These are phyloP conservation scores for Pygoscelis antarcticus DNA, from an alignment of 2,113 vertebrate species.

Conservation along the genomic window DNA sequence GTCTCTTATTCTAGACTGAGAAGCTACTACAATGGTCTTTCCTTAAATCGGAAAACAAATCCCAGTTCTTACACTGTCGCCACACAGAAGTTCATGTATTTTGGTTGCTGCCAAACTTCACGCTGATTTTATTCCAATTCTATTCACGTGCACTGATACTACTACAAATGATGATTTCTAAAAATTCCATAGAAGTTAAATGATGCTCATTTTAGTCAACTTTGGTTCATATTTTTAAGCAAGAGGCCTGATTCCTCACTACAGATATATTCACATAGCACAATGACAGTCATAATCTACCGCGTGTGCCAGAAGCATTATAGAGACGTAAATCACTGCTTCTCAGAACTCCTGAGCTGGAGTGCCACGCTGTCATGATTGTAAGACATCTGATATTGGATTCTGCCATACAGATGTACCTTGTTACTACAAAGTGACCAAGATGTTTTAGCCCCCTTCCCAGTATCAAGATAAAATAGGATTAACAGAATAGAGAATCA, in stretches of 20 bases:
- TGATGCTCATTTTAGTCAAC: neutral
- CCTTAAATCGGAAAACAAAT: neutral
- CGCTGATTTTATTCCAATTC: neutral
- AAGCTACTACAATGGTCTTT: neutral
- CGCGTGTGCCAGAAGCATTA: neutral
- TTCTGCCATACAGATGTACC: neutral
- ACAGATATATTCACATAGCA: neutral
- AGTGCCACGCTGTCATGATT: neutral
- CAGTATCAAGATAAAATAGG: neutral
- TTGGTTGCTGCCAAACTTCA: neutral
- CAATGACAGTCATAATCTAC: neutral
- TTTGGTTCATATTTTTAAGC: neutral
- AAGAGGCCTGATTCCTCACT: neutral
- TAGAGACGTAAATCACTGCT: neutral
- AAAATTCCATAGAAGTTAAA: neutral
- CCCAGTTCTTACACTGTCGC: neutral
- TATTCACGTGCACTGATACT: neutral
- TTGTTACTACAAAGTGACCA: neutral
- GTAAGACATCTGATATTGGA: neutral
- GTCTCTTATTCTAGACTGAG: neutral
- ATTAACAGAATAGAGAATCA: neutral
- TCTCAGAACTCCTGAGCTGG: neutral
- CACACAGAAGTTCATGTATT: neutral
- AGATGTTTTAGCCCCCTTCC: neutral
- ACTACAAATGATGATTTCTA: neutral